Conservation (phyloP, 2,797 vertebrate genomes). For the Geotrypetes seraphini region DNA sequence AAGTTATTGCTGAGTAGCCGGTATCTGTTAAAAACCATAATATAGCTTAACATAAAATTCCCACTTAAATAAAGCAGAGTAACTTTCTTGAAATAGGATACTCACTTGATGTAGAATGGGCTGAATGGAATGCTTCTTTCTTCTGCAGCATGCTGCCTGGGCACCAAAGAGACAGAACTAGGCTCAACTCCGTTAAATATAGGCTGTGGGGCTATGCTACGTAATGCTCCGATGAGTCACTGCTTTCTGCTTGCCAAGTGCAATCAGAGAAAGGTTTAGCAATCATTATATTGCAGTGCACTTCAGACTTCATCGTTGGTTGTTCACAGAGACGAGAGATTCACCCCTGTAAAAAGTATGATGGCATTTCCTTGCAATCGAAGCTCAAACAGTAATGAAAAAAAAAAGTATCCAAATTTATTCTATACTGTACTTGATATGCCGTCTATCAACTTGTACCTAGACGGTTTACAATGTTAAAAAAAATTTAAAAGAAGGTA, state of each 20-base stretch:
- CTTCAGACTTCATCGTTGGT: background rate
- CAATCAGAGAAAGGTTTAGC: background rate
- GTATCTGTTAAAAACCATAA: no score
- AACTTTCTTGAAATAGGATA: background rate
- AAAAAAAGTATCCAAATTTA: no score
- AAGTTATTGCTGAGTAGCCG: no score
- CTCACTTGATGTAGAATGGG: background rate
- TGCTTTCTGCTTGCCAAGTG: background rate
- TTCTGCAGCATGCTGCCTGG: background rate
- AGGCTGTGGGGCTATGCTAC: background rate
- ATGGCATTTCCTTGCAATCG: no score
- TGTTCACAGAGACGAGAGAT: no score
- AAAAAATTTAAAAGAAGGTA: no score
- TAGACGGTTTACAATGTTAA: no score
- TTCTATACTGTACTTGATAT: no score
- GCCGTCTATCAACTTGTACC: no score
- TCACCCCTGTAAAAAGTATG: no score
- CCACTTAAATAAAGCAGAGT: background rate
- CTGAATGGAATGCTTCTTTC: rapidly evolving
- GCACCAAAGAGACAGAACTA: background rate
- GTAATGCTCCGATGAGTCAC: background rate
- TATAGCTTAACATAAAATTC: no score
- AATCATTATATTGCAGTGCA: background rate
- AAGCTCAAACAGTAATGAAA: no score
- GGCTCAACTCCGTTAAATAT: background rate